Conservation (phyloP, 2,888 invertebrate genomes). For the Antitype chi region DNA sequence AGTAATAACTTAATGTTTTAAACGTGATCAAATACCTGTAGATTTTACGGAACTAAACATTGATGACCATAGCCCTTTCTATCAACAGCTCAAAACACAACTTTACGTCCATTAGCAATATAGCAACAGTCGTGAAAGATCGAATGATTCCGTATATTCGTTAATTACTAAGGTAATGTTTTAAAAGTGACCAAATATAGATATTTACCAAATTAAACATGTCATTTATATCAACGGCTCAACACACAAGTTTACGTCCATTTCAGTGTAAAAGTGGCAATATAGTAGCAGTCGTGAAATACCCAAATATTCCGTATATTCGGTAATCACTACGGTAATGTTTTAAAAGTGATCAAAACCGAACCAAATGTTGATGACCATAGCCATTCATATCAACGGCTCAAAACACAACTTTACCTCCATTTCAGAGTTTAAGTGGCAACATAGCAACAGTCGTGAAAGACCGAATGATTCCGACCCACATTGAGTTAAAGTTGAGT, state of each 20-base stretch:
- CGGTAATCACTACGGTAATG: background rate
- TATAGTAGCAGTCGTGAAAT: conserved; percentile 7
- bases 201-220: background rate
- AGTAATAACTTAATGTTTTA: background rate
- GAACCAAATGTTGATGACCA: background rate
- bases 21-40: background rate
- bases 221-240: no score
- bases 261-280: conserved; percentile 18
- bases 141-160: background rate
- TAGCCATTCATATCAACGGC: background rate
- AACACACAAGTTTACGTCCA: background rate
- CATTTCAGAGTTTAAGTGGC: conserved; percentile 25
- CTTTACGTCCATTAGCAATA: conserved; percentile 12
- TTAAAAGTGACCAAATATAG: background rate
- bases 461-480: conserved; percentile 48
- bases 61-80: background rate
- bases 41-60: background rate
- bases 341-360: background rate
- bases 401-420: background rate
- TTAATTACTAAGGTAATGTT: background rate
- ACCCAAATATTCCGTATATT: background rate
- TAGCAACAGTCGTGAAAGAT: conserved; percentile 7
- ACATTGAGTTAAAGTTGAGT: conserved; percentile 56
- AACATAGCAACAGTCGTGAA: conserved; percentile 22
- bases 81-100: background rate